Base-by-base conservation (phyloP, 2,888 invertebrate genomes). In the Lucinisca nassula region DNA sequence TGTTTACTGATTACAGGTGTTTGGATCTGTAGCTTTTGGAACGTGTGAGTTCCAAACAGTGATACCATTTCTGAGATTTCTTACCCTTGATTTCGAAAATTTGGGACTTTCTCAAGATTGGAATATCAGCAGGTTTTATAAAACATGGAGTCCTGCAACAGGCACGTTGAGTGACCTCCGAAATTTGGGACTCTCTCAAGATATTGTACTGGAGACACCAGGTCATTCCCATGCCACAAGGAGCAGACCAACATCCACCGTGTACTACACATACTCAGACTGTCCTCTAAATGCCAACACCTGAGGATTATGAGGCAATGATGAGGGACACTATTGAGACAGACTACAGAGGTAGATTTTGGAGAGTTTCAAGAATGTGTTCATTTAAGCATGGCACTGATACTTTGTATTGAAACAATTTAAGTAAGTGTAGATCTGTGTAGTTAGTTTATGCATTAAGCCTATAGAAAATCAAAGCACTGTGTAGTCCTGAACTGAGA, bases 111-210 rank as follows among this genome's bases (percentile, higher is more conserved):
- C n/a, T n/a, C n/a, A n/a, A n/a, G n/a, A n/a, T n/a, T n/a, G 82
- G 82, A 82, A 67, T 80, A 55, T 24, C 40, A 61, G 75, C 75
- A 76, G 75, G 82, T 45, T 32, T 61, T 76, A 37, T 75, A 82
- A 14, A 82, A 61, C 76, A 40, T 76, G 10, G 82, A 82, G 61
- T 67, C 76, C 76, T 61, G 58, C 76, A 30, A 75, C 76, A 61
- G 61, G 30, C 32, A 76, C 73, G 73, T 80, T 80, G 80, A 80
- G 55, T 37, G 73, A 80, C 37, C 73, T n/a, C n/a, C n/a, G n/a
- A n/a, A n/a, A n/a, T n/a, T n/a, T n/a, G n/a, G n/a, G n/a, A n/a
- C n/a, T n/a, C n/a, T n/a, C 80, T 0, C 73, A 73, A 49, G 58
- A 58, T 58, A 58, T 58, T 58, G 24, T 58, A n/a, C 58, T 58